These are phyloP conservation scores for Lutjanus argentimaculatus DNA, from an alignment of 2,797 vertebrate genomes.

Conservation along the genomic window DNA sequence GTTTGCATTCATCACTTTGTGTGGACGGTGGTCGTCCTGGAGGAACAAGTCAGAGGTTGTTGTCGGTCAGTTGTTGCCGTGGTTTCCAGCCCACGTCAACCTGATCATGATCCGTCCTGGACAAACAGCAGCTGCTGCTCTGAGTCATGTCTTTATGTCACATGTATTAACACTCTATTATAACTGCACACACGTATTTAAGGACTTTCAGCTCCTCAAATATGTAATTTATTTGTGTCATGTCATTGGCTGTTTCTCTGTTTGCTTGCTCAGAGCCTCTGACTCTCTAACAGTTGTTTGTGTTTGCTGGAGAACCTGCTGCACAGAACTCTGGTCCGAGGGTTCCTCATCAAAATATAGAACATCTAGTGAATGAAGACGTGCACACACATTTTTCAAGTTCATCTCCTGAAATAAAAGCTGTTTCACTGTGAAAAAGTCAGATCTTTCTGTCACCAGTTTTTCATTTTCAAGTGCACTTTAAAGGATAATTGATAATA, in stretches of 20 bases:
- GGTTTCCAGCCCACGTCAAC: constrained; percentile 31
- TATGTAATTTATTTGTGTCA: background rate
- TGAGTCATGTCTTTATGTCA: background rate
- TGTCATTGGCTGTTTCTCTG: constrained; percentile 16
- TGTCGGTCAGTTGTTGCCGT: background rate
- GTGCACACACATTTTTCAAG: no score
- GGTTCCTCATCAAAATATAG: no score
- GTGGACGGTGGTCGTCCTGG: background rate
- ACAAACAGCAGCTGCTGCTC: constrained; percentile 41
- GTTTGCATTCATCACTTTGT: background rate
- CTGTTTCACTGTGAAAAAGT: no score
- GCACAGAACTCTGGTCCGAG: no score
- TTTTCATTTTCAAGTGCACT: no score
- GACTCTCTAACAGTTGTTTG: background rate
- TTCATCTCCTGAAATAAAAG: no score
- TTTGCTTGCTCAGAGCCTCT: background rate
- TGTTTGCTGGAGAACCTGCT: constrained; percentile 5
- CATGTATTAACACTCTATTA: background rate
- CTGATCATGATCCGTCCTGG: constrained; percentile 12
- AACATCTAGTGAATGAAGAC: no score
- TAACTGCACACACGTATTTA: background rate
- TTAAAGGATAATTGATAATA: no score
- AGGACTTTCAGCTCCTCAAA: background rate
- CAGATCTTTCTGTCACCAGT: no score
- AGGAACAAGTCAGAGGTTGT: constrained; percentile 10